Evolutionary conservation across 2,797 vertebrate genomes (phyloP).

Genomic region (Sitta carolinensis): DNA sequence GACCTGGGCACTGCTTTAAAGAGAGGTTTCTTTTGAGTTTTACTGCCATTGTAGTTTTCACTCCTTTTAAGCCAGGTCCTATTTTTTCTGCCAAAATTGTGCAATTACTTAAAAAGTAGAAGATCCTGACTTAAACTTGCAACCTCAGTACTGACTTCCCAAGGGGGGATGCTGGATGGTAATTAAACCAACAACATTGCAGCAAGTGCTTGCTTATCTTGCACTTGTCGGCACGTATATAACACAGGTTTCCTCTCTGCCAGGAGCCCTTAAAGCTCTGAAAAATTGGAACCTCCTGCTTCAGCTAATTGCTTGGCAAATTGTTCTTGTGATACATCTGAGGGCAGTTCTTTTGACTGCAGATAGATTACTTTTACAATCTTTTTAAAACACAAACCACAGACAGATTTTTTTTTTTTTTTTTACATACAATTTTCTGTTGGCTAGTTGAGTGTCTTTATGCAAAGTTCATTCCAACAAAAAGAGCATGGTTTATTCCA

Average conservation of each 20-base stretch:
- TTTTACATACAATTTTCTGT: background rate
- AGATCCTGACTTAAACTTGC: slow-evolving; percentile 31
- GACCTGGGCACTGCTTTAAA: background rate
- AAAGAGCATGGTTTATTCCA: background rate
- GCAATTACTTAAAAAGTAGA: background rate
- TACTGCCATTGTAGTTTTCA: background rate
- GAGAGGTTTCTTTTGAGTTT: background rate
- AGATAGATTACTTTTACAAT: background rate
- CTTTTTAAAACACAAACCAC: slow-evolving; percentile 14
- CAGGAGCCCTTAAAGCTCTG: background rate
- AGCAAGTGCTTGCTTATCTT: slow-evolving; percentile 16
- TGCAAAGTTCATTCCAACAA: background rate
- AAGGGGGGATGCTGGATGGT: background rate
- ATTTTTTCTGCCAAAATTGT: background rate
- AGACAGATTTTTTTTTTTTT: background rate
- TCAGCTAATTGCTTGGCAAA: slow-evolving; percentile 39
- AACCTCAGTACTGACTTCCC: background rate
- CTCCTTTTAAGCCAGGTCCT: background rate
- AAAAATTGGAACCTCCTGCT: slow-evolving; percentile 61
- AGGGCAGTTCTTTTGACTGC: background rate
- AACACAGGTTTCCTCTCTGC: background rate
- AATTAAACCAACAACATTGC: slow-evolving; percentile 45
- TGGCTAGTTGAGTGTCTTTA: background rate
- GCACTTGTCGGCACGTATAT: slow-evolving; percentile 23
- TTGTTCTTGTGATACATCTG: slow-evolving; percentile 4